Evolutionary conservation across 2,113 vertebrate species (phyloP), one percentile per base, ranked within the genome.

Genomic region (Myocastor coypus): DNA sequence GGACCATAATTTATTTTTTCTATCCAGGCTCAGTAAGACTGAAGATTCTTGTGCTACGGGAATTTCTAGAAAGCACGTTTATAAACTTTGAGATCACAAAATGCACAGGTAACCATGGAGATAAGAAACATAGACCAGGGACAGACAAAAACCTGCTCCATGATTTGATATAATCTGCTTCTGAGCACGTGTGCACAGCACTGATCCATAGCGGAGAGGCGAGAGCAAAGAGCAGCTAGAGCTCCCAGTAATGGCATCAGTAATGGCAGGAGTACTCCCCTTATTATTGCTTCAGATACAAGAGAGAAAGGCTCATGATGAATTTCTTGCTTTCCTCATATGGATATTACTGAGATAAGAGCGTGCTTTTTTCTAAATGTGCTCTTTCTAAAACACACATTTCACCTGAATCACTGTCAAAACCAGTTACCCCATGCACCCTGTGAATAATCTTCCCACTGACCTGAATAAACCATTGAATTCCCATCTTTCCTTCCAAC

Each of bases 291-390:
- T 92, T 92, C 40, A 87, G 59, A 71, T 78, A 75, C 73, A 55
- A 73, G 37, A n/a, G 52, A 26, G 24, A 91, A 92, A 95, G 75
- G 16, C 61, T 61, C 42, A 42, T 34, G 68, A 80, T 82, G 82
- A 93, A 92, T 66, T 75, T 94, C 64, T 95, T 92, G 75, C 55
- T 64, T 73, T 96, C 61, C 16, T 83, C 32, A 52, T n/a, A 57
- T 55, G 83, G 61, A 89, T 94, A 75, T 81, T 92, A 78, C 73
- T 69, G 77, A 92, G 85, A 80, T 94, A 96, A 97, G 83, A 42
- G 42, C 83, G 57, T 81, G 4, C 10, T 63, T 89, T 93, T 95
- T 64, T 69, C 83, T 94, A 59, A 92, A 92, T 81, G 1, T 46
- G 26, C 87, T 83, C 73, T 32, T 80, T 34, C 24, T 3, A 83